These are phyloP conservation scores for Dryobates pubescens DNA, from an alignment of 2,797 vertebrate species.

Conservation along the genomic window DNA sequence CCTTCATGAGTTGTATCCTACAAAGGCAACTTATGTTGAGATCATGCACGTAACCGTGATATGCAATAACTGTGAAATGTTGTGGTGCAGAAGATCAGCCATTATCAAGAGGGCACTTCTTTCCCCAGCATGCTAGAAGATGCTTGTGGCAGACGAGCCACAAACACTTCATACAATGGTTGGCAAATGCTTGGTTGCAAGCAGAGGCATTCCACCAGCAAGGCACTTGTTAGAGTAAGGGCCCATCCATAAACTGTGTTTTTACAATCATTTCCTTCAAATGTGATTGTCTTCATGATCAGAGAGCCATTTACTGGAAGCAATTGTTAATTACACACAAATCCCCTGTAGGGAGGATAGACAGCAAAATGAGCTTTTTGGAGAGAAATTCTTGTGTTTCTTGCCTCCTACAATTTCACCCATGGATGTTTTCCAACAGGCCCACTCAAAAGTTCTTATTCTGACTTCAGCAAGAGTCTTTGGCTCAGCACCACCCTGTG, in stretches of 20 bases:
- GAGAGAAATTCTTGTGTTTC: neutral
- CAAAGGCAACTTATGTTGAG: neutral
- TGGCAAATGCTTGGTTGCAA: neutral
- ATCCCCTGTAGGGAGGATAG: conserved; percentile 35
- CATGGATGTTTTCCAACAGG: neutral
- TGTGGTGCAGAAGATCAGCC: neutral
- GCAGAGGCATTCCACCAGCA: neutral
- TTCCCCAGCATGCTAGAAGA: neutral
- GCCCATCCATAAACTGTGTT: conserved; percentile 34
- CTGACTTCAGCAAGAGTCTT: conserved; percentile 5
- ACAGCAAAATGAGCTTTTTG: conserved; percentile 6
- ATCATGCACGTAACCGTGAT: neutral
- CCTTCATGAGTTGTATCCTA: neutral
- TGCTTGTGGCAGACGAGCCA: neutral
- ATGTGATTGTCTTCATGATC: conserved; percentile 35
- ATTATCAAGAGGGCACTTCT: neutral
- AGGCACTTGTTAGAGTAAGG: conserved; percentile 35
- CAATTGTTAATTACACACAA: conserved; percentile 31
- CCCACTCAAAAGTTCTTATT: neutral
- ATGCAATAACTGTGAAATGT: neutral
- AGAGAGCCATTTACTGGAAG: conserved; percentile 50
- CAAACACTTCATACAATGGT: neutral
- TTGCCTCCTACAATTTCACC: neutral
- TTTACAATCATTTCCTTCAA: conserved; percentile 37
- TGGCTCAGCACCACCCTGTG: neutral